These are phyloP conservation scores for Heliconius aoede DNA, from an alignment of 2,888 invertebrate species.

Conservation along the genomic window DNA sequence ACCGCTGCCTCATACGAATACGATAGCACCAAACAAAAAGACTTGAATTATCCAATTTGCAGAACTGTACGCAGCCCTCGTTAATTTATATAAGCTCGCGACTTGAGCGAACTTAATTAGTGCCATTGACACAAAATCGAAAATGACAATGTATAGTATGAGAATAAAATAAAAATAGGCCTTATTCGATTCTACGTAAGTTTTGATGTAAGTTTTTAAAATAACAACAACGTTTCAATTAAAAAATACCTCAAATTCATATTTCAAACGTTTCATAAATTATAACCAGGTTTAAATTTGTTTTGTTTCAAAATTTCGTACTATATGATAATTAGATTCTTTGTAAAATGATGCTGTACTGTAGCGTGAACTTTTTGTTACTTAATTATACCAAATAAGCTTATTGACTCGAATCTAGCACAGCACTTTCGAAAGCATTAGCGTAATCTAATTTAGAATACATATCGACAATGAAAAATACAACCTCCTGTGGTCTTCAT, in stretches of 20 bases:
- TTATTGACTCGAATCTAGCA: background rate
- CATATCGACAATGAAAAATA: conserved; percentile 39
- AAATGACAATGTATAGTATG: conserved; percentile 37
- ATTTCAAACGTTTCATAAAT: conserved; percentile 12
- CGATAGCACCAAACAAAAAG: conserved; percentile 56
- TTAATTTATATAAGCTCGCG: conserved; percentile 53
- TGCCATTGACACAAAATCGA: conserved; percentile 48
- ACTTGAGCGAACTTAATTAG: conserved; percentile 52
- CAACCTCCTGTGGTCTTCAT: conserved; percentile 28
- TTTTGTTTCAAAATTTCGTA: background rate
- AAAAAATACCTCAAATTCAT: background rate
- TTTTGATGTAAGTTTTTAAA: background rate
- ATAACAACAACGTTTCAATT: background rate
- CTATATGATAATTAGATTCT: background rate
- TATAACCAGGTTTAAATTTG: background rate
- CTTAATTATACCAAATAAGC: background rate
- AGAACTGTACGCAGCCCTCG: conserved; percentile 47
- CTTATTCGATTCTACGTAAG: conserved; percentile 2
- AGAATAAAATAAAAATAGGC: conserved; percentile 26
- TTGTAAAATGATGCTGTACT: background rate
- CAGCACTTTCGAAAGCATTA: background rate
- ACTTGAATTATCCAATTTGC: conserved; percentile 60
- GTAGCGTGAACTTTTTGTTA: too few species aligned
- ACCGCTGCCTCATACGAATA: conserved; percentile 35
- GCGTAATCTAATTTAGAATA: conserved; percentile 36